Evolutionary conservation across 2,113 vertebrate species (phyloP).

Genomic region (Acrocephalus kingi): DNA sequence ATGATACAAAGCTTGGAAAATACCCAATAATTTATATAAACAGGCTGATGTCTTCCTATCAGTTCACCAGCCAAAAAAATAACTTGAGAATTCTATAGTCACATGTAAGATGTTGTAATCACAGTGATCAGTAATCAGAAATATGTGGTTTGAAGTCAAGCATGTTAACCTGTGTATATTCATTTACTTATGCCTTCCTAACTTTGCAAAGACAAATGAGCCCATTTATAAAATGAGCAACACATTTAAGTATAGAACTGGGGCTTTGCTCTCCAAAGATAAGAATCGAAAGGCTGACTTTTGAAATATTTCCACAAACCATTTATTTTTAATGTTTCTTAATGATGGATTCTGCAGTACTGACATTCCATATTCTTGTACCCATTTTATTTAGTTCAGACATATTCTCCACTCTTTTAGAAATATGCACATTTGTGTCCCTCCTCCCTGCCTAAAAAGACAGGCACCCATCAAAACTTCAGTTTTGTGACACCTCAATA

Average conservation of each 20-base stretch:
- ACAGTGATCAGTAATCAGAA: background rate
- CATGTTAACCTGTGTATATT: background rate
- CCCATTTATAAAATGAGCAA: background rate
- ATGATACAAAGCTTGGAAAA: background rate
- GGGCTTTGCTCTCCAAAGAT: background rate
- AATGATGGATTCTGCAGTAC: background rate
- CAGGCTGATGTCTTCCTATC: background rate
- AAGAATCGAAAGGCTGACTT: background rate
- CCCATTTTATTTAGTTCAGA: background rate
- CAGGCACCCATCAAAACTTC: background rate
- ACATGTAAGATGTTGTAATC: background rate
- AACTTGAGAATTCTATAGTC: background rate
- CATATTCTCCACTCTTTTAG: background rate
- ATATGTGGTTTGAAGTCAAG: background rate
- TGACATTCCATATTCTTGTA: background rate
- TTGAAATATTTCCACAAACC: background rate
- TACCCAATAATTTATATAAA: background rate
- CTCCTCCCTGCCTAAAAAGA: background rate
- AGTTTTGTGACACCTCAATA: constrained; percentile 9
- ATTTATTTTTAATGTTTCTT: constrained; percentile 16
- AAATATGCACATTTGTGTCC: background rate
- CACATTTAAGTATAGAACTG: background rate
- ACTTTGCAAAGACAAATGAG: constrained; percentile 21
- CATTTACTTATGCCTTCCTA: background rate
- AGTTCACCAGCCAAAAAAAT: background rate